phyloP scores from a whole-genome alignment of 2,113 vertebrate species.

The Hucho hucho region DNA sequence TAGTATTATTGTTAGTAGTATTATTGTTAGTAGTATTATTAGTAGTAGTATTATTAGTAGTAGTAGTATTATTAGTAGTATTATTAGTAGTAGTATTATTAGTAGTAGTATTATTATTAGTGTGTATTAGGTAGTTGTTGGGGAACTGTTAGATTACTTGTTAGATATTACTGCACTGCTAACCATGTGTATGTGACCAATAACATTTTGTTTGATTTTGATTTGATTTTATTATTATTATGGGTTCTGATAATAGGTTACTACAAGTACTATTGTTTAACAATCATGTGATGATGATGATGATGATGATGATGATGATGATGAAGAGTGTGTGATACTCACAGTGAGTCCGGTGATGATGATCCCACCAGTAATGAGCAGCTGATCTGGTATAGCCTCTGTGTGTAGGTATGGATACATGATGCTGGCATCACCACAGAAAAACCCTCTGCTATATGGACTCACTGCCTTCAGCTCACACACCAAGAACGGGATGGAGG shows the following conservation, averaged over 20 bases:
- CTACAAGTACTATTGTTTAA: neutral
- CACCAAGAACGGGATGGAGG: conserved; percentile 74
- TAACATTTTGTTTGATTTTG: too few species aligned
- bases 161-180: too few species aligned
- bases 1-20: too few species aligned
- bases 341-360: conserved; percentile 70
- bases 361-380: conserved; percentile 73
- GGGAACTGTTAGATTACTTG: too few species aligned
- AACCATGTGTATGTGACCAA: too few species aligned
- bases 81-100: too few species aligned
- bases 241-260: neutral
- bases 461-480: conserved; percentile 72
- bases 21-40: too few species aligned
- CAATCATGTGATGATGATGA: neutral
- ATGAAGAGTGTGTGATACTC: conserved; percentile 33
- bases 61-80: too few species aligned
- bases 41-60: too few species aligned
- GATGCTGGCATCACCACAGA: conserved; percentile 76
- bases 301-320: neutral
- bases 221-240: neutral
- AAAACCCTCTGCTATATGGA: conserved; percentile 74
- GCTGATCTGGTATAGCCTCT: conserved; percentile 65
- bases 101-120: too few species aligned
- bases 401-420: conserved; percentile 60
- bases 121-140: too few species aligned